Base-by-base conservation (phyloP, 2,113 vertebrate species). In the Anoplopoma fimbria region DNA sequence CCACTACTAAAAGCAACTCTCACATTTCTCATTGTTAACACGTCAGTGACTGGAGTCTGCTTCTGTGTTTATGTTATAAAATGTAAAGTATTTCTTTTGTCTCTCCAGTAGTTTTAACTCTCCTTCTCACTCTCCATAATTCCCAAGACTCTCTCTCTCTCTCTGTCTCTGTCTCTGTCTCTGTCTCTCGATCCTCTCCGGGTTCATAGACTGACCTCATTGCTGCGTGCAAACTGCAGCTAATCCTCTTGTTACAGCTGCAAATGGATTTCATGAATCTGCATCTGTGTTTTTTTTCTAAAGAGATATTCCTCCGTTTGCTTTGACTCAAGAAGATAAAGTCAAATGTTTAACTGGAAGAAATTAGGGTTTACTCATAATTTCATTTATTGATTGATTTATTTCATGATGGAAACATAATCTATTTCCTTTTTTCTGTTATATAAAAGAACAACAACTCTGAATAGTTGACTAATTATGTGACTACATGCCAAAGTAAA, bases 121-220 rank as follows among this genome's bases (percentile, higher is more conserved):
- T n/a, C n/a, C n/a, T n/a, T n/a, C n/a, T n/a, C n/a, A 27, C 79
- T 55, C 49, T 57, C 2, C 45, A 27, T 78, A 69, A 73, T 87
- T 87, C 74, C 75, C 72, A 51, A 82, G 84, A 84, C 81, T 53
- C 87, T 89, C 74, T n/a, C n/a, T n/a, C n/a, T n/a, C n/a, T n/a
- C n/a, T n/a, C n/a, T n/a, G n/a, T n/a, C n/a, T n/a, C n/a, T n/a
- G n/a, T n/a, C n/a, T n/a, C n/a, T n/a, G n/a, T n/a, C n/a, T n/a
- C 34, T 8, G 83, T 85, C 76, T 87, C 13, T 21, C 65, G 40
- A 77, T 34, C 69, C 49, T 57, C 49, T 1, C 47, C 3, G 47
- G 15, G 42, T 73, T 67, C 64, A 84, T 49, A 79, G 62, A 84
- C 60, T 62, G 60, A 83, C 82, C 77, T 74, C 73, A 63, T 88